Evolutionary conservation across 2,888 invertebrate genomes (phyloP), one percentile per base, ranked within the genome.

Genomic region (Rhaphigaster nebulosa): DNA sequence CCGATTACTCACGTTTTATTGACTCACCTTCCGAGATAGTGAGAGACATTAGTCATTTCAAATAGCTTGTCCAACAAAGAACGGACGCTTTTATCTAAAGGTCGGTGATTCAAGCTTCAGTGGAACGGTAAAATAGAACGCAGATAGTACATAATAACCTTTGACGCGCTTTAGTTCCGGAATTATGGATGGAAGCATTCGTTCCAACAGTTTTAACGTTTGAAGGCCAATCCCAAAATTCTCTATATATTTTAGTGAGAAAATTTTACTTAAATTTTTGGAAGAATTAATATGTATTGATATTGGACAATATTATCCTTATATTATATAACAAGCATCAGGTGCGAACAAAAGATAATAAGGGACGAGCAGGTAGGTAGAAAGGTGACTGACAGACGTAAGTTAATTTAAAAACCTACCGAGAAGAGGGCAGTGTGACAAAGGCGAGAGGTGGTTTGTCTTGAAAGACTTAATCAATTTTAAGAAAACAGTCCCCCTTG

Each of bases 31-130:
- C 70, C 70, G 23, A 38, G 38, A 38, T 76, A 38, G 70, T 34
- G 70, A 76, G 70, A 76, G 70, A 76, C 70, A 76, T 76, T 76
- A 76, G 70, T 76, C 70, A 76, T 38, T 76, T 76, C 20, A 76
- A 76, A 76, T 34, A 76, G 70, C 70, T 76, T 23, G 34, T 76
- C 38, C 34, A 76, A 76, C 34, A 76, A 76, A 76, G 70, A 76
- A 76, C 70, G 70, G 70, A 34, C 70, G 38, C 38, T 76, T 76
- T 76, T 76, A 76, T 76, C 70, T 76, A 76, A 76, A 76, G 70
- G 70, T 76, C 20, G 70, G 34, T 76, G 70, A 76, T 76, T 76
- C 70, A 76, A 38, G 70, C 70, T 76, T 76, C 70, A 23, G 34
- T 76, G 70, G 20, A 76, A 76, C 70, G 70, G 34, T 76, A 20